Evolutionary conservation across 1,140 invertebrate genomes (phyloP).

Genomic region (Acromyrmex echinatior): DNA sequence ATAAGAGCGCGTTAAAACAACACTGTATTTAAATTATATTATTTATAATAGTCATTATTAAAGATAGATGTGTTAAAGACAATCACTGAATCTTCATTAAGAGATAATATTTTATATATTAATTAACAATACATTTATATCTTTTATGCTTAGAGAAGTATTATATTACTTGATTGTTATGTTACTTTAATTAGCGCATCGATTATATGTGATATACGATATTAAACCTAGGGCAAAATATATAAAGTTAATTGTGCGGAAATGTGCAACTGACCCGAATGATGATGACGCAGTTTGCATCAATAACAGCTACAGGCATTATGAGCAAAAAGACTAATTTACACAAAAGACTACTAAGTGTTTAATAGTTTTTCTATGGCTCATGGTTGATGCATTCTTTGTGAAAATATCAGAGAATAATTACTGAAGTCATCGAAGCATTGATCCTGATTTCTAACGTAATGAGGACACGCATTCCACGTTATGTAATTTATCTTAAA

Average conservation of each 20-base stretch:
- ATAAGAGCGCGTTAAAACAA: neutral
- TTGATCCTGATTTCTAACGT: neutral
- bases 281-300: conserved; percentile 29
- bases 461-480: neutral
- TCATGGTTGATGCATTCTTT: conserved; percentile 34
- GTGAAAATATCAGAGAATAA: conserved; percentile 21
- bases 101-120: neutral
- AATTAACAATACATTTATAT: neutral
- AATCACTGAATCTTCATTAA: neutral
- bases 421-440: conserved; percentile 20
- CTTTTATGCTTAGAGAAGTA: neutral
- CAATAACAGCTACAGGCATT: conserved; percentile 6
- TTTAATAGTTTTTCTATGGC: conserved; percentile 35
- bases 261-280: conserved; percentile 48
- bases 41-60: neutral
- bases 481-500: conserved; percentile 27
- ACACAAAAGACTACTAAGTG: conserved; percentile 24
- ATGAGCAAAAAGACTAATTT: conserved; percentile 9
- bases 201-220: neutral
- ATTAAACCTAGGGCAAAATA: conserved; percentile 57
- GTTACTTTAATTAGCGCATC: neutral
- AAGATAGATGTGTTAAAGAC: neutral
- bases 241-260: conserved; percentile 64
- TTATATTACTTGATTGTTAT: neutral
- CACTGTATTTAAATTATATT: neutral